Evolutionary conservation across 2,113 vertebrate genomes (phyloP).

Genomic region (Danio rerio): DNA sequence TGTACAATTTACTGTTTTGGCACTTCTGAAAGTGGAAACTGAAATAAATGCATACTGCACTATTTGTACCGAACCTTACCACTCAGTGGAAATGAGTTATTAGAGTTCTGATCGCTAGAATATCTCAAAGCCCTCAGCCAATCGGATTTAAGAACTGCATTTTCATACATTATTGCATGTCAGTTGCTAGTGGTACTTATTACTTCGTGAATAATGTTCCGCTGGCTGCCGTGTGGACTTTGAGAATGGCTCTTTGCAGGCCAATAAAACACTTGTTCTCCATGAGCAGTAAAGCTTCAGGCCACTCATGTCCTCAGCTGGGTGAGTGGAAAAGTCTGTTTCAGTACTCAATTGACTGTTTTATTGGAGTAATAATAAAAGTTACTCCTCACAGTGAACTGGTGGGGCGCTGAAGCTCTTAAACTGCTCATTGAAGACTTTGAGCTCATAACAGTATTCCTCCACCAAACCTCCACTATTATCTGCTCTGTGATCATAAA

Average conservation of each 20-base stretch:
- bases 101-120: no score
- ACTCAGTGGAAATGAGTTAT: no score
- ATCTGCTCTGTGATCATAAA: background rate
- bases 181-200: background rate
- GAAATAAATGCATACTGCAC: no score
- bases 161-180: background rate
- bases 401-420: background rate
- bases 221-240: background rate
- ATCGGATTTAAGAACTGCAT: background rate
- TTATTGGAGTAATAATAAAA: slow-evolving; percentile 35
- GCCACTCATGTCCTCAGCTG: background rate
- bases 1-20: no score
- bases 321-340: slow-evolving; percentile 1
- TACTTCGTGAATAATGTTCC: background rate
- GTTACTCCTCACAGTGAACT: slow-evolving; percentile 8
- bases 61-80: no score
- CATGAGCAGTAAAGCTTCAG: slow-evolving; percentile 4
- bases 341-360: slow-evolving; percentile 7
- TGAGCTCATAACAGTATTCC: background rate
- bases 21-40: no score
- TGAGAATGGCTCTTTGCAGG: background rate
- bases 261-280: background rate
- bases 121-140: no score
- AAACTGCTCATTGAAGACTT: background rate
- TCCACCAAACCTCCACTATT: background rate